Conservation (phyloP, 2,113 vertebrate genomes). For the Alouatta palliata region DNA sequence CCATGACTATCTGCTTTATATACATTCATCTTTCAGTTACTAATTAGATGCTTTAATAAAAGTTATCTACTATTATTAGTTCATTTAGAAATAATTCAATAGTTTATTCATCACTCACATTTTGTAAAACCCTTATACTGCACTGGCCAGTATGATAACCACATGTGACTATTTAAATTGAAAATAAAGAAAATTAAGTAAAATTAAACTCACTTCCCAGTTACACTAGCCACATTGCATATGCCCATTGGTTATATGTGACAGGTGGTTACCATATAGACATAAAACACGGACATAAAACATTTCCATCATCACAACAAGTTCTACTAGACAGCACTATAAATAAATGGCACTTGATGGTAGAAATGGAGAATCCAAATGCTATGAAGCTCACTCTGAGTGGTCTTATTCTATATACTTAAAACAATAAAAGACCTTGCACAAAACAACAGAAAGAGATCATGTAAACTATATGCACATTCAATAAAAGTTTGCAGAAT, state of each 20-base stretch:
- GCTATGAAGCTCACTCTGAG: not conserved
- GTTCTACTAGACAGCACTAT: not conserved
- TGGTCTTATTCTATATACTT: not conserved
- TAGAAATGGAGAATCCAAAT: not conserved
- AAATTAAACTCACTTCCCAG: not conserved
- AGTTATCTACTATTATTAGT: not conserved
- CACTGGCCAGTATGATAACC: not conserved
- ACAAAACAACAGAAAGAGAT: not conserved
- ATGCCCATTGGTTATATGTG: not conserved
- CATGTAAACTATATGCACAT: not conserved
- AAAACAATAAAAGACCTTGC: not conserved
- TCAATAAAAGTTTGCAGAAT: not conserved
- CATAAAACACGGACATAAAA: not conserved
- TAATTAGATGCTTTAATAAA: not conserved
- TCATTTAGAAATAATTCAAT: not conserved
- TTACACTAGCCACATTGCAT: not conserved
- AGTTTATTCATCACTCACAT: not conserved
- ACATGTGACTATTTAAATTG: not conserved
- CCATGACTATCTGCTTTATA: not conserved
- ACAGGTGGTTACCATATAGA: not conserved
- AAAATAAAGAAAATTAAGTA: not conserved
- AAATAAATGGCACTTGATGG: not conserved
- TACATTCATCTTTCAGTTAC: not conserved
- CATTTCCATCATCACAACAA: not conserved
- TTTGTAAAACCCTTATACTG: not conserved